Conservation (phyloP, 2,113 vertebrate genomes). For the Ciconia stormi region DNA sequence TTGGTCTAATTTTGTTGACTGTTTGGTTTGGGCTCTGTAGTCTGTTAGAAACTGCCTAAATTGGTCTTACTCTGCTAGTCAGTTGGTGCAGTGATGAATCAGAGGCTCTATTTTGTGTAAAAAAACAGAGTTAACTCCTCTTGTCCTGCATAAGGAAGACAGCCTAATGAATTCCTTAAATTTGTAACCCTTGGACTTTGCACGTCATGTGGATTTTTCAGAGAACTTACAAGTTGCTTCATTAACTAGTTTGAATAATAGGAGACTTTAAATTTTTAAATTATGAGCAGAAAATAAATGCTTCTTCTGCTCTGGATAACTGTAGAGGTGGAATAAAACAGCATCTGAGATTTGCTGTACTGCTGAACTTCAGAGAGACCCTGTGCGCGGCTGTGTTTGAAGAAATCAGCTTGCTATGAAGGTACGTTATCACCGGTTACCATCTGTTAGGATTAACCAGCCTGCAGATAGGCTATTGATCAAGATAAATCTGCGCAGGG, state of each 20-base stretch:
- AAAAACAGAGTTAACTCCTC: conserved; percentile 28
- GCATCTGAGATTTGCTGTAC: neutral
- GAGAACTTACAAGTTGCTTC: neutral
- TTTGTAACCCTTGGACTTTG: neutral
- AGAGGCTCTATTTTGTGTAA: conserved; percentile 12
- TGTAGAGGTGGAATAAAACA: neutral
- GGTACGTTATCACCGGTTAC: neutral
- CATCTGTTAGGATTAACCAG: neutral
- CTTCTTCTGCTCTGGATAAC: neutral
- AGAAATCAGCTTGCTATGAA: neutral
- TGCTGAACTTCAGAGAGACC: neutral
- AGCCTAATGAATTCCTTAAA: neutral
- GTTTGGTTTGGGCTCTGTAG: neutral
- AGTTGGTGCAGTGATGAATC: conserved; percentile 32
- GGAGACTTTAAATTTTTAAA: neutral
- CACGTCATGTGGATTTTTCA: neutral
- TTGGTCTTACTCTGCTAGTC: conserved; percentile 8
- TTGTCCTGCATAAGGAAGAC: neutral
- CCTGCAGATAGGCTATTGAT: neutral
- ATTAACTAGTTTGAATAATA: neutral
- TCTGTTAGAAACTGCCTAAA: conserved; percentile 16
- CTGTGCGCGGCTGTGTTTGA: neutral
- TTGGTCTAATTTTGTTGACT: conserved; percentile 6
- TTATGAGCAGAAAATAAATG: neutral
- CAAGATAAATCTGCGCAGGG: neutral